phyloP scores from a whole-genome alignment of 2,797 vertebrate species.

The Phataginus tetradactyla region DNA sequence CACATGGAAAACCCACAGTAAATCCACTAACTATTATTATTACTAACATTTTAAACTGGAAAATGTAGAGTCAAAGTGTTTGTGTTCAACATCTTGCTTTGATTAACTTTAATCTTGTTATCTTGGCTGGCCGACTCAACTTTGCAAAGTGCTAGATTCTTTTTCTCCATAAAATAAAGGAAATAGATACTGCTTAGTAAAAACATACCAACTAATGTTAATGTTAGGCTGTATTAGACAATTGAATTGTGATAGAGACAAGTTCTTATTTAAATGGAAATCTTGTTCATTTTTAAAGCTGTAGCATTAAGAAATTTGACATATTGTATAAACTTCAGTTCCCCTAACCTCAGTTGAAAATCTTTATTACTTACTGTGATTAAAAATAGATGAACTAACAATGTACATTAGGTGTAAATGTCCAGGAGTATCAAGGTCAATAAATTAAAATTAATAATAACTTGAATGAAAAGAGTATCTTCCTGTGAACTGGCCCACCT shows the following conservation, averaged over 20 bases:
- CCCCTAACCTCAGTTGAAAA: conserved; percentile 4
- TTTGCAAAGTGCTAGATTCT: neutral
- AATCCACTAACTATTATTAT: neutral
- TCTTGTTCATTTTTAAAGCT: conserved; percentile 30
- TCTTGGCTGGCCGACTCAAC: neutral
- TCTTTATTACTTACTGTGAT: neutral
- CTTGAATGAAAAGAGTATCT: neutral
- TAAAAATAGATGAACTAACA: conserved; percentile 40
- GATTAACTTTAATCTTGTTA: neutral
- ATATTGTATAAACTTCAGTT: neutral
- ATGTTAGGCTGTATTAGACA: neutral
- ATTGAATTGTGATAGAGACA: neutral
- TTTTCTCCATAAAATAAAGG: neutral
- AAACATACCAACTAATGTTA: neutral
- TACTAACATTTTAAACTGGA: neutral
- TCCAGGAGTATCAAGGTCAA: neutral
- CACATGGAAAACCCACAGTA: neutral
- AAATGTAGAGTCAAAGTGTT: neutral
- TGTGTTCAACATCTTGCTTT: neutral
- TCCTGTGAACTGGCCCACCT: neutral
- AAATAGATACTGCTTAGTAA: neutral
- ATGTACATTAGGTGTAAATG: neutral
- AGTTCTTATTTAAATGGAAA: neutral
- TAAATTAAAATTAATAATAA: conserved; percentile 43
- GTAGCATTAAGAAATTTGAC: neutral